These are phyloP conservation scores for Drosophila kambysellisi DNA, from an alignment of 2,888 invertebrate species.

Conservation along the genomic window DNA sequence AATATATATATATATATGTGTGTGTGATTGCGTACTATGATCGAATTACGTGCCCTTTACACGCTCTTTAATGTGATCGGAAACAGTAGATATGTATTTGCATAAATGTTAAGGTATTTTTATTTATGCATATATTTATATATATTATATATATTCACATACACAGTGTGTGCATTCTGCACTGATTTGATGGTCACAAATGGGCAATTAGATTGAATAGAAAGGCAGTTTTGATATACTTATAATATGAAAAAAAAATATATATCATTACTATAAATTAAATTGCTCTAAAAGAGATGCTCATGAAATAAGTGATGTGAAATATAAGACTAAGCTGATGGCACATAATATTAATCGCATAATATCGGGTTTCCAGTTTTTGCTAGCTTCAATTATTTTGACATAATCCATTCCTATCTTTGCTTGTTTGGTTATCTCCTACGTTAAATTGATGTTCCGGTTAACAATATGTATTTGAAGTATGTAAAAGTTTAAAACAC, in stretches of 20 bases:
- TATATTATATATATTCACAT: slow-evolving; percentile 13
- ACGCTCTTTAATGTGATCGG: slow-evolving; percentile 60
- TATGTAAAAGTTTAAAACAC: background rate
- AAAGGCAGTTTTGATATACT: background rate
- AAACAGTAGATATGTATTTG: slow-evolving; percentile 41
- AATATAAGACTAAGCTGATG: background rate
- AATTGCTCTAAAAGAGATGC: background rate
- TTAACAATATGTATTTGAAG: background rate
- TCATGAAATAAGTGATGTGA: too few species aligned
- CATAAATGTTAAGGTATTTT: slow-evolving; percentile 34
- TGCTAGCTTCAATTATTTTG: slow-evolving; percentile 48
- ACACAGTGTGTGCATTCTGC: slow-evolving; percentile 21
- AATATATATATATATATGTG: slow-evolving; percentile 1
- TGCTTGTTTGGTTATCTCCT: slow-evolving; percentile 60
- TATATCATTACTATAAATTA: background rate
- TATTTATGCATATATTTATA: slow-evolving; percentile 20
- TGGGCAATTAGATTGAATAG: background rate
- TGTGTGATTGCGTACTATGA: slow-evolving; percentile 41
- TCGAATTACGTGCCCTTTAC: slow-evolving; percentile 66
- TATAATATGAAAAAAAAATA: background rate
- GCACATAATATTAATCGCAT: background rate
- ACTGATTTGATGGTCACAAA: background rate
- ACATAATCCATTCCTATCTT: slow-evolving; percentile 56
- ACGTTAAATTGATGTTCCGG: too few species aligned
- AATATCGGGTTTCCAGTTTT: slow-evolving; percentile 46